A percentile compares a stretch with the other conserved stretches of the same genome.
These are phyloP conservation scores for Sebastes oblongus DNA, from an alignment of 2,797 vertebrate species.

Conservation along the genomic window DNA sequence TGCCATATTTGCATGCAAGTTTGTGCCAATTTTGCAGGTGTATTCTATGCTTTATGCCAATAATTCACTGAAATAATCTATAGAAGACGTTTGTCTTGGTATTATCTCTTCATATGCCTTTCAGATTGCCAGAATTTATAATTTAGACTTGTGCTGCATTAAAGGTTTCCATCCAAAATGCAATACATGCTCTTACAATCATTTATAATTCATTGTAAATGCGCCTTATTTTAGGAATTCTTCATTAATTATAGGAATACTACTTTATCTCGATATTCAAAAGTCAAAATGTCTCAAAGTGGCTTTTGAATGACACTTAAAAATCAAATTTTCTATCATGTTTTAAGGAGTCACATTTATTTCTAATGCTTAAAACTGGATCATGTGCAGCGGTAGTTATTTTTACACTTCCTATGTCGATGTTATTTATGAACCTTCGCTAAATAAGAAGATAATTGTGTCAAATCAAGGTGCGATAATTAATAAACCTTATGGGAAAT, in stretches of 20 bases:
- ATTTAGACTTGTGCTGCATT: conserved; percentile 39
- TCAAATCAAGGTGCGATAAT: conserved; percentile 53
- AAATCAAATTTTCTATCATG: not conserved
- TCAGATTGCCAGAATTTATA: conserved; percentile 26
- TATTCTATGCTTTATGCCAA: conserved; percentile 73
- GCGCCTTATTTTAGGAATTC: not conserved
- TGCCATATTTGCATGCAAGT: conserved; percentile 74
- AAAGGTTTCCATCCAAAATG: conserved; percentile 41
- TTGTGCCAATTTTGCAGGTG: conserved; percentile 87
- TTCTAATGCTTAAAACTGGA: not conserved
- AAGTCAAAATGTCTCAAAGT: not conserved
- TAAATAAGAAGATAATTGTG: conserved; percentile 62
- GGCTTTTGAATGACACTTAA: not conserved
- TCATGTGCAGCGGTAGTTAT: conserved; percentile 11
- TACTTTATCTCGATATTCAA: not conserved
- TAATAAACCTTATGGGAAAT: conserved; percentile 49
- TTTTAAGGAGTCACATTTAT: conserved; percentile 11
- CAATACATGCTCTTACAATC: not conserved
- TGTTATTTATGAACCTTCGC: conserved; percentile 49
- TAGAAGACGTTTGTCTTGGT: conserved; percentile 34
- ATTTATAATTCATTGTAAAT: conserved; percentile 6
- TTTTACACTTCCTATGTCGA: conserved; percentile 21
- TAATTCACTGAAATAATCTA: conserved; percentile 54
- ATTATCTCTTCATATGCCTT: conserved; percentile 23
- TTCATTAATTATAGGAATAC: not conserved